Evolutionary conservation across 2,888 invertebrate genomes (phyloP).

Genomic region (Maniola hyperantus): DNA sequence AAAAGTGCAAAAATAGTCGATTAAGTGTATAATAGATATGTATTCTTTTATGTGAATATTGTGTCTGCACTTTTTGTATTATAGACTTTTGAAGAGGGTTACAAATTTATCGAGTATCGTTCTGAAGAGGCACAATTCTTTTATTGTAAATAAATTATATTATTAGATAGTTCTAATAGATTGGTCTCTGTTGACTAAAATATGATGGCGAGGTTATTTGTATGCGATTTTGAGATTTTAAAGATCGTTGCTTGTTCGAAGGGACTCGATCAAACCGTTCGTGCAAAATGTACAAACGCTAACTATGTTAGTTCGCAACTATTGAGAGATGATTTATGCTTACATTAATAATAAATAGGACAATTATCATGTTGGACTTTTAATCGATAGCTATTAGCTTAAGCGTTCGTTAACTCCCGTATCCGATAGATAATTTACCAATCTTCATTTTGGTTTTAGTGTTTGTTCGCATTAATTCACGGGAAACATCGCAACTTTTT

Average conservation of each 20-base stretch:
- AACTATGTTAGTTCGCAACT: conserved; percentile 44
- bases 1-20: conserved; percentile 79
- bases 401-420: conserved; percentile 21
- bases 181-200: conserved; percentile 61
- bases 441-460: neutral
- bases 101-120: conserved; percentile 66
- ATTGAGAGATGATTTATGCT: conserved; percentile 61
- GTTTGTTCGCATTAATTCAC: neutral
- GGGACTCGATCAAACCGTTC: conserved; percentile 47
- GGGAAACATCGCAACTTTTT: neutral
- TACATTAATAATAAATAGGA: conserved; percentile 56
- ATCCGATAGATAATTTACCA: conserved; percentile 15
- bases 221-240: conserved; percentile 42
- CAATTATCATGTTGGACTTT: conserved; percentile 61
- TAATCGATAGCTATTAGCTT: conserved; percentile 49
- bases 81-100: conserved; percentile 65
- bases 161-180: conserved; percentile 69
- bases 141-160: conserved; percentile 76
- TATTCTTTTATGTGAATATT: conserved; percentile 78
- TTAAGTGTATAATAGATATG: conserved; percentile 75
- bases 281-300: conserved; percentile 59
- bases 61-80: conserved; percentile 77
- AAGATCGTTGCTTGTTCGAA: conserved; percentile 47
- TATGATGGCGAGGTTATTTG: conserved; percentile 47
- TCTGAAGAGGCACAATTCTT: conserved; percentile 76